Conservation (phyloP, 2,888 invertebrate species). For the Aphelenchoides bicaudatus region DNA sequence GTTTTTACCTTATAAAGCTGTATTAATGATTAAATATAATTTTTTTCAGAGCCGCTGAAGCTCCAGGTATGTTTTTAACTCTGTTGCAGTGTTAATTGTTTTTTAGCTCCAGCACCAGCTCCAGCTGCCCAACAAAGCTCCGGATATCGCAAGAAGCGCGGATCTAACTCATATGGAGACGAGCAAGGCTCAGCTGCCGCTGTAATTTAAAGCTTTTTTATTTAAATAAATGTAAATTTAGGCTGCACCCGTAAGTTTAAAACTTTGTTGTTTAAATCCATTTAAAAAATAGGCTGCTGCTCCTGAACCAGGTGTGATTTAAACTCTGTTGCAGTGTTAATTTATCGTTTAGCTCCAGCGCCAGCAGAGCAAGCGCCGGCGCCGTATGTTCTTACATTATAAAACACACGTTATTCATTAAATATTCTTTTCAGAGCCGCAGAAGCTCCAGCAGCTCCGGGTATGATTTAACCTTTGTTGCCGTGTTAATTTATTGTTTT, state of each 20-base stretch:
- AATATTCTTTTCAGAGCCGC: too few relatives aligned
- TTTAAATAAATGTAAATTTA: too few relatives aligned
- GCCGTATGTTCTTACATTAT: background rate
- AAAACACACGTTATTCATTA: too few relatives aligned
- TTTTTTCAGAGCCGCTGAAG: too few relatives aligned
- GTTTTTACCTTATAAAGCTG: too few relatives aligned
- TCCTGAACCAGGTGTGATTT: background rate
- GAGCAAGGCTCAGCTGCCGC: background rate
- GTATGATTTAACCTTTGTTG: background rate
- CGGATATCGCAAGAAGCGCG: slow-evolving; percentile 13
- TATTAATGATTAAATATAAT: too few relatives aligned
- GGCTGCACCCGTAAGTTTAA: too few relatives aligned
- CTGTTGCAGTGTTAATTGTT: background rate
- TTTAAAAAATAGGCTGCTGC: background rate
- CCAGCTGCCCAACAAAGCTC: background rate
- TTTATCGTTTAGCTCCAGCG: too few relatives aligned
- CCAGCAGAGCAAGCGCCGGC: slow-evolving; percentile 2
- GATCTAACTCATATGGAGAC: slow-evolving; percentile 9
- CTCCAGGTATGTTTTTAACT: background rate
- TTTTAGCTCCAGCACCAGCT: background rate
- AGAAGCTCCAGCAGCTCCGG: too few relatives aligned
- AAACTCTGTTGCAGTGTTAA: background rate
- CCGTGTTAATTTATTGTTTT: background rate
- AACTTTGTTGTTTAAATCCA: background rate
- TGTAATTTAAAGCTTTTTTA: too few relatives aligned